These are phyloP conservation scores for Drosophila guanche DNA, from an alignment of 1,140 invertebrate species.

Conservation along the genomic window DNA sequence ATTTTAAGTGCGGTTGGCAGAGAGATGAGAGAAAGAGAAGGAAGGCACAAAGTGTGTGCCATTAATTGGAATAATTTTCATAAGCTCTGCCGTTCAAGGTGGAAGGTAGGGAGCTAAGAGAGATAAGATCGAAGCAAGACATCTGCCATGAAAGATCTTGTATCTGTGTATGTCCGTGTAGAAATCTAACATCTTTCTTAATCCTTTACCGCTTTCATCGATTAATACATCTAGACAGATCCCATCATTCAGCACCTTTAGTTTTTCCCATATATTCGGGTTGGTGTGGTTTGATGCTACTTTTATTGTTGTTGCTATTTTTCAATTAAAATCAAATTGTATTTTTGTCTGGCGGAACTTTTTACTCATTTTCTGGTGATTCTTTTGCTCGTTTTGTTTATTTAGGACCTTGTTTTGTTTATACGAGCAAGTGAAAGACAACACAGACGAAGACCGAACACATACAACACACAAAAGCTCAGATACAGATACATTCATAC, in stretches of 20 bases:
- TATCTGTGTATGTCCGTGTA: no score
- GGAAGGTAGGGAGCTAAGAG: neutral
- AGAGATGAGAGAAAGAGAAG: neutral
- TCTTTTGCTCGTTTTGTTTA: conserved; percentile 58
- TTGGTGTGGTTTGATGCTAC: neutral
- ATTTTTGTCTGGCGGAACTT: conserved; percentile 57
- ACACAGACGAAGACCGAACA: conserved; percentile 36
- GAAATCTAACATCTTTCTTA: no score
- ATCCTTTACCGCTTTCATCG: no score
- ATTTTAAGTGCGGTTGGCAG: conserved; percentile 44
- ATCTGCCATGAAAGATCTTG: no score
- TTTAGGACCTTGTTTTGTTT: conserved; percentile 72
- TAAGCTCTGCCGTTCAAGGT: conserved; percentile 1
- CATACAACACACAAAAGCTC: conserved; percentile 14
- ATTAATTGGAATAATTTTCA: conserved; percentile 63
- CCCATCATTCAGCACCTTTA: conserved; percentile 2
- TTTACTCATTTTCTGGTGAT: conserved; percentile 44
- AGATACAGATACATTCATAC: neutral
- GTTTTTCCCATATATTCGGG: neutral
- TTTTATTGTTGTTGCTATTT: conserved; percentile 49
- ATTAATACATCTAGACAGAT: conserved; percentile 7
- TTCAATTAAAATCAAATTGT: conserved; percentile 74
- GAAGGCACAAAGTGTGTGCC: conserved; percentile 10
- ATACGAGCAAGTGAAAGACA: conserved; percentile 67
- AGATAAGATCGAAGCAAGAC: neutral